Evolutionary conservation across 2,113 vertebrate genomes (phyloP).

Genomic region (Poicephalus meyeri): DNA sequence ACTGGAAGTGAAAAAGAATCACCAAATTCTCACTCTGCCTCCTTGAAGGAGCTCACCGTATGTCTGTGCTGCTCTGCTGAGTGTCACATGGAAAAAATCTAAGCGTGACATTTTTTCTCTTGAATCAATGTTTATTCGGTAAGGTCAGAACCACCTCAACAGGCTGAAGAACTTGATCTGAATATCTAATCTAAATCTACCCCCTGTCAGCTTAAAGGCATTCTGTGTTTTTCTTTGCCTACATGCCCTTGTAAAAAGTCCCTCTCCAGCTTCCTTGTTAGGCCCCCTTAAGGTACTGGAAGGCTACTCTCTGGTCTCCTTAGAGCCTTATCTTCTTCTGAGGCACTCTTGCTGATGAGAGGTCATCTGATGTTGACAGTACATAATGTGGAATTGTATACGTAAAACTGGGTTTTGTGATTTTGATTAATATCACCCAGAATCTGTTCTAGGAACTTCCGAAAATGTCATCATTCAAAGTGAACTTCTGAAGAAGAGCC

Average conservation of each 20-base stretch:
- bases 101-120: neutral
- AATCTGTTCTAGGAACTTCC: neutral
- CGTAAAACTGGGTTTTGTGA: neutral
- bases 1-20: neutral
- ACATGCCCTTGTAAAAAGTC: neutral
- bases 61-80: neutral
- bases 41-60: neutral
- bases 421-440: neutral
- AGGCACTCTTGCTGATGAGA: neutral
- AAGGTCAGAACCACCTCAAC: neutral
- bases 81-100: neutral
- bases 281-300: neutral
- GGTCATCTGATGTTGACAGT: constrained; percentile 16
- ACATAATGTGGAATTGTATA: neutral
- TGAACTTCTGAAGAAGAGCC: neutral
- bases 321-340: neutral
- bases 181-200: neutral
- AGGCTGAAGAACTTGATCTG: neutral
- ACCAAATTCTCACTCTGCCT: neutral
- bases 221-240: neutral
- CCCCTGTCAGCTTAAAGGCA: neutral
- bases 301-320: neutral
- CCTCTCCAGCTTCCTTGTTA: neutral
- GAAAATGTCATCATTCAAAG: neutral
- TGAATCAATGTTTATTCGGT: neutral